Evolutionary conservation across 1,140 invertebrate species (phyloP).

Genomic region (Drosophila suzukii): DNA sequence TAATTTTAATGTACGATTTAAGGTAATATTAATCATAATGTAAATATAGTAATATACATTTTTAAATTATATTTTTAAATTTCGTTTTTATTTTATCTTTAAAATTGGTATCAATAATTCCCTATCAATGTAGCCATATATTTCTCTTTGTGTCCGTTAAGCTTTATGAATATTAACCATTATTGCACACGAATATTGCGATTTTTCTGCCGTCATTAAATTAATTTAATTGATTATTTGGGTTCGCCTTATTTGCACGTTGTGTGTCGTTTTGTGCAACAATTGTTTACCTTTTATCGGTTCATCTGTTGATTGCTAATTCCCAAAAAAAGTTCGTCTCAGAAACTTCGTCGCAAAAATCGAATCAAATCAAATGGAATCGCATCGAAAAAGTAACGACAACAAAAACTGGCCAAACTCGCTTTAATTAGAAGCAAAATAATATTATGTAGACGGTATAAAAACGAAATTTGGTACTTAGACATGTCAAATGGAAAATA

Average conservation of each 20-base stretch:
- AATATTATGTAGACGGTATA: slow-evolving; percentile 51
- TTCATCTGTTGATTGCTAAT: slow-evolving; percentile 40
- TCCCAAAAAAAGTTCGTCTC: slow-evolving; percentile 4
- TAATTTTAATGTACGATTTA: no score
- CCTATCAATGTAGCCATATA: no score
- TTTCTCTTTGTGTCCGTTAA: background rate
- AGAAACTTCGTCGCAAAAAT: slow-evolving; percentile 27
- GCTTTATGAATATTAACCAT: slow-evolving; percentile 10
- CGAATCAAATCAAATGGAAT: slow-evolving; percentile 10
- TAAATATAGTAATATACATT: no score
- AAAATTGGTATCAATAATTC: no score
- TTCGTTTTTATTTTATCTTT: no score
- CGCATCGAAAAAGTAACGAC: slow-evolving; percentile 16
- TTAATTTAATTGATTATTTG: slow-evolving; percentile 42
- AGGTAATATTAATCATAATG: no score
- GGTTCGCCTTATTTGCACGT: slow-evolving; percentile 18
- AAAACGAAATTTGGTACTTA: slow-evolving; percentile 39
- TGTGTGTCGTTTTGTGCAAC: slow-evolving; percentile 17
- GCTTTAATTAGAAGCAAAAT: slow-evolving; percentile 70
- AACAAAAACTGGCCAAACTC: slow-evolving; percentile 60
- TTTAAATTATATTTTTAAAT: no score
- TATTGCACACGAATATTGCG: slow-evolving; percentile 17
- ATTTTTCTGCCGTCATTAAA: slow-evolving; percentile 28
- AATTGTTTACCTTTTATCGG: slow-evolving; percentile 48
- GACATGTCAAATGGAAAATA: slow-evolving; percentile 41